Evolutionary conservation across 2,797 vertebrate genomes (phyloP).

Genomic region (Lagothrix lagotricha): DNA sequence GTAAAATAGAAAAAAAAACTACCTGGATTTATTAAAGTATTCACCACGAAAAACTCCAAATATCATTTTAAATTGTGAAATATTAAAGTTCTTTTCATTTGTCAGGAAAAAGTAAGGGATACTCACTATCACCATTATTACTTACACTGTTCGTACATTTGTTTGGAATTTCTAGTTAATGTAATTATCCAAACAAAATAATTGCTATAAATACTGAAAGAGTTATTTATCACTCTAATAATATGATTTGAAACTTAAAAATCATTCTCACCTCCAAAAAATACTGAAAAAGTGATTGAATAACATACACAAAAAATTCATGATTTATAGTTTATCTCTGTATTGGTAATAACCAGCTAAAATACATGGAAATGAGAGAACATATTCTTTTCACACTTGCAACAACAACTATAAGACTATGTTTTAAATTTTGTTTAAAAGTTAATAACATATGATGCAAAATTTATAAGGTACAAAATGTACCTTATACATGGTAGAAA

Average conservation of each 20-base stretch:
- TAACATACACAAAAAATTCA: not conserved
- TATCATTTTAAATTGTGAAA: not conserved
- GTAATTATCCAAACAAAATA: not conserved
- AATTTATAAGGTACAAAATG: not conserved
- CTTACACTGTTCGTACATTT: not conserved
- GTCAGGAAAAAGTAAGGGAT: not conserved
- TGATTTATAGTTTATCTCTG: not conserved
- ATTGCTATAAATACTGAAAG: not conserved
- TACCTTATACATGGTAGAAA: not conserved
- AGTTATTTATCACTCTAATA: not conserved
- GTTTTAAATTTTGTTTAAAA: not conserved
- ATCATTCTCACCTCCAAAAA: not conserved
- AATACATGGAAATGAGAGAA: not conserved
- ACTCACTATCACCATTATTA: not conserved
- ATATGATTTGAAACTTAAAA: not conserved
- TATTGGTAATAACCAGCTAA: not conserved
- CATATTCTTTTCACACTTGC: not conserved
- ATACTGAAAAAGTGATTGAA: not conserved
- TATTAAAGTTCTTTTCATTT: not conserved
- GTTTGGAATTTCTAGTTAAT: not conserved
- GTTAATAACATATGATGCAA: not conserved
- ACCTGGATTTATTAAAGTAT: not conserved
- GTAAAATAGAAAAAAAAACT: not conserved
- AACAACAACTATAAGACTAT: not conserved
- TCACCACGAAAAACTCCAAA: not conserved